These are phyloP conservation scores for Agrilus cyanescens DNA, from an alignment of 2,888 invertebrate genomes.

Conservation along the genomic window DNA sequence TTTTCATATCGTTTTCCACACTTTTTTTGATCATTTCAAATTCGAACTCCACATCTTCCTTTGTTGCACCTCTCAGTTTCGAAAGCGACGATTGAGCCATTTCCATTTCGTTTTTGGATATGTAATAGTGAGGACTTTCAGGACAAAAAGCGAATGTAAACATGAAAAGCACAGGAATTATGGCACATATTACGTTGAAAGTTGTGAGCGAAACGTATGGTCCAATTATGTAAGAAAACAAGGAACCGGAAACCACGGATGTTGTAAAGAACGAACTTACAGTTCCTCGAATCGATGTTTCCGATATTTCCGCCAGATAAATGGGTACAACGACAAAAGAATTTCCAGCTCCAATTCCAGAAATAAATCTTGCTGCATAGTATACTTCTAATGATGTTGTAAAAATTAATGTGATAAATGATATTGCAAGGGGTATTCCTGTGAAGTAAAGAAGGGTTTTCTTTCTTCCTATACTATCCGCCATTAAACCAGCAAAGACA, in stretches of 20 bases:
- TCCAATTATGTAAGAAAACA: constrained; percentile 51
- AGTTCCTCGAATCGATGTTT: constrained; percentile 17
- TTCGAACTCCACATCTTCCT: constrained; percentile 4
- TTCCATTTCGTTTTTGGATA: constrained; percentile 43
- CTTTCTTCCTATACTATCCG: constrained; percentile 55
- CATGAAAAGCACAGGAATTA: constrained; percentile 35
- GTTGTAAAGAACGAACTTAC: constrained; percentile 13
- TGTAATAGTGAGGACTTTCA: constrained; percentile 65
- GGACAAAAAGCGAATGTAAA: constrained; percentile 61
- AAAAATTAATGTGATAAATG: constrained; percentile 20
- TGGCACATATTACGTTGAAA: constrained; percentile 53
- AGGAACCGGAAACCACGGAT: constrained; percentile 9
- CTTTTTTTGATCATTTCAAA: constrained; percentile 6
- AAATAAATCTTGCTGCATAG: constrained; percentile 11
- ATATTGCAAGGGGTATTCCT: constrained; percentile 39
- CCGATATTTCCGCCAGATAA: constrained; percentile 18
- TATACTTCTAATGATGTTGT: constrained; percentile 2
- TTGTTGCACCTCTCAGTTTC: constrained; percentile 52
- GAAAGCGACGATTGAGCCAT: constrained; percentile 54
- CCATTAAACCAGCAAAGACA: constrained; percentile 51
- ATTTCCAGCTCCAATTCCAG: constrained; percentile 17
- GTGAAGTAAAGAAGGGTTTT: constrained; percentile 46
- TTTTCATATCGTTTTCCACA: constrained; percentile 19
- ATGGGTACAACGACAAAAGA: constrained; percentile 16
- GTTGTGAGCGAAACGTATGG: constrained; percentile 55